A percentile compares a stretch with the other conserved stretches of the same genome.
These are phyloP conservation scores for Vireo altiloquus DNA, from an alignment of 2,113 vertebrate genomes.

Conservation along the genomic window DNA sequence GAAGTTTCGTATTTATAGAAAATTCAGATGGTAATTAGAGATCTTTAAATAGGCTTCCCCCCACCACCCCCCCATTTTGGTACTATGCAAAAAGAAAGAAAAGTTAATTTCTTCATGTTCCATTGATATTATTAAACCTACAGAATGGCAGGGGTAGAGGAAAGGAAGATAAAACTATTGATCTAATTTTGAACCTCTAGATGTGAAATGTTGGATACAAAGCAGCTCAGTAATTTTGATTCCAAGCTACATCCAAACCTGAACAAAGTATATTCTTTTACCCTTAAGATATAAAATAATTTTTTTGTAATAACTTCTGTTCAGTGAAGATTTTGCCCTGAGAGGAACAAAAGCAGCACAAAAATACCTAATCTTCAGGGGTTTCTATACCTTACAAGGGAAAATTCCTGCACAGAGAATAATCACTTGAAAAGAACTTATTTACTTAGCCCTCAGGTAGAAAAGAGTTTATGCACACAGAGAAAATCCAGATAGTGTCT, in stretches of 20 bases:
- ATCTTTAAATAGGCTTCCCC: background rate
- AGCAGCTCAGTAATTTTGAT: background rate
- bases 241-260: background rate
- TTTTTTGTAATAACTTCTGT: slow-evolving; percentile 42
- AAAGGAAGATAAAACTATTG: background rate
- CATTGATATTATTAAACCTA: background rate
- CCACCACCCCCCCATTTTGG: background rate
- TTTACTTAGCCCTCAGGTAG: slow-evolving; percentile 47
- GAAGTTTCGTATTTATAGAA: background rate
- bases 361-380: slow-evolving; percentile 33
- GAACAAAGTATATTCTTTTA: background rate
- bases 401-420: slow-evolving; percentile 30
- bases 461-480: slow-evolving; percentile 19
- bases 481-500: slow-evolving; percentile 41
- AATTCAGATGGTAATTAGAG: background rate
- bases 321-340: slow-evolving; percentile 20
- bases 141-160: background rate
- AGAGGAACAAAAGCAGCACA: slow-evolving; percentile 23
- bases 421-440: slow-evolving; percentile 47
- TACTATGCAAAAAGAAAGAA: background rate
- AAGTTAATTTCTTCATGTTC: background rate
- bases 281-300: background rate
- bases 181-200: background rate
- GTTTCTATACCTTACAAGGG: background rate
- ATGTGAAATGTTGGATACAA: background rate